Conservation (phyloP, 2,888 invertebrate genomes). For the Cybosia mesomella region DNA sequence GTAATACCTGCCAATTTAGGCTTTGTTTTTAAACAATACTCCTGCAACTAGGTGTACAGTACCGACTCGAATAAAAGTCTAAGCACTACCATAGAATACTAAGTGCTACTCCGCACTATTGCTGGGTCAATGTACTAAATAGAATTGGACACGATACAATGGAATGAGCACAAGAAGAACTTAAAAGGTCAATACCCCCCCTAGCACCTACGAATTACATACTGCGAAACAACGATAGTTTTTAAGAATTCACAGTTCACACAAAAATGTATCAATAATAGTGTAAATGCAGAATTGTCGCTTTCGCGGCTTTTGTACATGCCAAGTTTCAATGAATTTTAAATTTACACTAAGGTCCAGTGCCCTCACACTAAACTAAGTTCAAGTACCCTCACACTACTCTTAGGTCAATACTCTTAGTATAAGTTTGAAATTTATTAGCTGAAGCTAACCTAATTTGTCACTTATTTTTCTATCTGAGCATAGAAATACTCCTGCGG, state of each 20-base stretch:
- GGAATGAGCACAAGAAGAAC: background rate
- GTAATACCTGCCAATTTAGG: background rate
- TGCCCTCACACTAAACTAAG: background rate
- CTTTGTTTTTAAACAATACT: slow-evolving; percentile 1
- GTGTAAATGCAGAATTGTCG: background rate
- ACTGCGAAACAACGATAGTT: background rate
- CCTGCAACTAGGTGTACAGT: background rate
- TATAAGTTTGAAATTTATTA: background rate
- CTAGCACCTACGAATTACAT: background rate
- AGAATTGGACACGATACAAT: background rate
- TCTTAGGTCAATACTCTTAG: background rate
- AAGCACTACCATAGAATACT: background rate
- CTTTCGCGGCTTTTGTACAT: background rate
- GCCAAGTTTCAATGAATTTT: background rate
- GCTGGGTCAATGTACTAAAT: slow-evolving; percentile 2
- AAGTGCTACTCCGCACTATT: background rate
- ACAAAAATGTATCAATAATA: background rate
- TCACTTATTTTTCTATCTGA: background rate
- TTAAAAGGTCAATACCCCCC: background rate
- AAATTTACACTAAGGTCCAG: background rate
- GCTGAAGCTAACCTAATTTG: background rate
- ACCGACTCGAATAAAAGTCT: background rate
- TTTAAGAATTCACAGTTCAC: background rate
- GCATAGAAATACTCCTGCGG: slow-evolving; percentile 7
- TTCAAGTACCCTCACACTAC: background rate